phyloP scores from a whole-genome alignment of 1,140 invertebrate genomes.

The Dysdera silvatica region DNA sequence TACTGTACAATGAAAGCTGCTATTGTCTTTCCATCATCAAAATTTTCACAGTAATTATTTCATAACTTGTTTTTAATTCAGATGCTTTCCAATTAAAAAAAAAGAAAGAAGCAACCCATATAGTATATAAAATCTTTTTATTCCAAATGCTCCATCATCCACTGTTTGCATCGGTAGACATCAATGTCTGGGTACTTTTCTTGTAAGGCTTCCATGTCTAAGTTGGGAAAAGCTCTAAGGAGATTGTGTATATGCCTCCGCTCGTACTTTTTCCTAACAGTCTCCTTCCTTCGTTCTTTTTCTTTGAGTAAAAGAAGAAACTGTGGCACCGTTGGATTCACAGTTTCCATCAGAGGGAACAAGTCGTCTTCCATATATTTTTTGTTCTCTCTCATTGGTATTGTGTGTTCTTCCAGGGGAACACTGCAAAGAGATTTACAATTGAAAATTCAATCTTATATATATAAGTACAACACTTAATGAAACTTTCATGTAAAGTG shows the following conservation, averaged over 20 bases:
- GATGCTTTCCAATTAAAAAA: background rate
- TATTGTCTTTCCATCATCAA: slow-evolving; percentile 19
- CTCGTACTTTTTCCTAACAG: background rate
- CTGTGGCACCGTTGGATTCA: slow-evolving; percentile 26
- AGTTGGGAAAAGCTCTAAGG: slow-evolving; percentile 63
- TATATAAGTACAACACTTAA: background rate
- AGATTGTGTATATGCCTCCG: slow-evolving; percentile 54
- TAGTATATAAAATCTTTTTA: slow-evolving; percentile 5
- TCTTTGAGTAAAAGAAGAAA: slow-evolving; percentile 30
- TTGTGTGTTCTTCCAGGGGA: slow-evolving; percentile 30
- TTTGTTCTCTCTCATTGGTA: slow-evolving; percentile 32
- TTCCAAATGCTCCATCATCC: too few relatives aligned
- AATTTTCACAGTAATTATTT: background rate
- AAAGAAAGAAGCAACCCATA: background rate
- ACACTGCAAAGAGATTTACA: background rate
- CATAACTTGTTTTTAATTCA: background rate
- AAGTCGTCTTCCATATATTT: slow-evolving; percentile 28
- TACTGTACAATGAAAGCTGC: too few relatives aligned
- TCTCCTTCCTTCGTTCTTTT: background rate
- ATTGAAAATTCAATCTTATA: background rate
- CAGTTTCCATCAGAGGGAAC: slow-evolving; percentile 26
- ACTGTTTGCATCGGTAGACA: slow-evolving; percentile 48
- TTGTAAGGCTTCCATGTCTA: slow-evolving; percentile 62
- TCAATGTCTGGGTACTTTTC: slow-evolving; percentile 66
- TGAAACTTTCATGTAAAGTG: background rate